Evolutionary conservation across 2,888 invertebrate species (phyloP), one percentile per base, ranked within the genome.

Genomic region (Drosophila paramelanica): DNA sequence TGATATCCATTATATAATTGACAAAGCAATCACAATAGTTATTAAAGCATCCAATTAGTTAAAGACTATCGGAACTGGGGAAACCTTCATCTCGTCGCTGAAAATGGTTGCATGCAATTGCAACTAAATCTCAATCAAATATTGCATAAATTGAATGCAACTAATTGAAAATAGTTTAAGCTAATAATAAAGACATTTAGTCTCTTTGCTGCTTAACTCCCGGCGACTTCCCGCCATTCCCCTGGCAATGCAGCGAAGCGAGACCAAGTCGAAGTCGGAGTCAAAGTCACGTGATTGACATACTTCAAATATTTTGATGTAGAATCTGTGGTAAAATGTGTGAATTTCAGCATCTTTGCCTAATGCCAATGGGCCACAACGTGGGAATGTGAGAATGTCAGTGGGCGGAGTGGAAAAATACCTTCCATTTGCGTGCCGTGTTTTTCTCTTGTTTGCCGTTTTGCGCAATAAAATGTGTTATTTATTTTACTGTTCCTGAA

Each of bases 91-190:
- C 20, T 43, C 31, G 58, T 53, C 62, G 27, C 42, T 33, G 23
- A 23, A 70, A 70, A 72, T 36, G 36, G 39, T 78, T 81, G 81
- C 84, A 84, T 79, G 81, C 56, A 36, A 38, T 64, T 71, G 38
- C 53, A 27, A 77, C 73, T 61, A 73, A 77, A 73, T 79, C 64
- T 81, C 70, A 51, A 78, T 67, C 70, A 76, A 73, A 81, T 84
- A 79, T 79, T 71, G 60, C 62, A 71, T 66, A 62, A 74, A 75
- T 67, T 71, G 61, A 73, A 55, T 62, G 79, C 71, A 77, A 70
- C 73, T 81, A 84, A 81, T 84, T 81, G 85, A 81, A 73, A 79
- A 84, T 65, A 61, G 77, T 73, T 81, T 81, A 78, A 50, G 64
- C 70, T 57, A 66, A 75, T 73, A 69, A 78, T 76, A 66, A 83